A percentile compares a stretch with the other conserved stretches of the same genome.
Evolutionary conservation across 2,888 invertebrate genomes (phyloP).

Genomic region (Yponomeuta malinellus): DNA sequence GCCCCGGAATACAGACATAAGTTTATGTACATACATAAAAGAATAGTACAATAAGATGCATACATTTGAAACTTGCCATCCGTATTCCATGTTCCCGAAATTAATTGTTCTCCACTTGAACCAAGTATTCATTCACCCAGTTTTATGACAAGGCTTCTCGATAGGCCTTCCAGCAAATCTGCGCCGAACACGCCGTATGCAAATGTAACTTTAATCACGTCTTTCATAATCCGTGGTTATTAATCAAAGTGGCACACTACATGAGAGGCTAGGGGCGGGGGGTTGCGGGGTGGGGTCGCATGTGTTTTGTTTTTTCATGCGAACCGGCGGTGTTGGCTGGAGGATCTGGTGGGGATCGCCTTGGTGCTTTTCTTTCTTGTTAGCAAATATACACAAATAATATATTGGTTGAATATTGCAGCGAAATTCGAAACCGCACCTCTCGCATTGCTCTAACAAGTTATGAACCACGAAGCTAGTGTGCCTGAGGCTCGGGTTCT

Average conservation of each 20-base stretch:
- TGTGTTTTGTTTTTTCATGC: conserved; percentile 48
- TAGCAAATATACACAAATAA: neutral
- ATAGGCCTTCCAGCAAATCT: neutral
- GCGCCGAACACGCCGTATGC: conserved; percentile 23
- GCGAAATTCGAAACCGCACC: no score
- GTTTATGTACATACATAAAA: no score
- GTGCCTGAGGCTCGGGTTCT: no score
- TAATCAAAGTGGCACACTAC: conserved; percentile 48
- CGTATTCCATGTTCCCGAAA: neutral
- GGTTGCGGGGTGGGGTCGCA: conserved; percentile 52
- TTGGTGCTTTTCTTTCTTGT: neutral
- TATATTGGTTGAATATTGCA: neutral
- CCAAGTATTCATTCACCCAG: neutral
- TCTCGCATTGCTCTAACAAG: neutral
- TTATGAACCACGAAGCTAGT: no score
- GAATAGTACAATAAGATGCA: no score
- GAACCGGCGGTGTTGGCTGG: conserved; percentile 14
- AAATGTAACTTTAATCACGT: conserved; percentile 39
- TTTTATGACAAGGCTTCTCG: neutral
- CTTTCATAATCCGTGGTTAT: conserved; percentile 43
- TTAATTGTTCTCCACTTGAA: neutral
- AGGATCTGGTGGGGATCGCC: neutral
- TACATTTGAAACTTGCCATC: no score
- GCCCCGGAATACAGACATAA: no score
- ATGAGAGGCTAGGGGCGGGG: conserved; percentile 19